phyloP scores from a whole-genome alignment of 2,888 invertebrate species.

The Lepeophtheirus nordmannii region DNA sequence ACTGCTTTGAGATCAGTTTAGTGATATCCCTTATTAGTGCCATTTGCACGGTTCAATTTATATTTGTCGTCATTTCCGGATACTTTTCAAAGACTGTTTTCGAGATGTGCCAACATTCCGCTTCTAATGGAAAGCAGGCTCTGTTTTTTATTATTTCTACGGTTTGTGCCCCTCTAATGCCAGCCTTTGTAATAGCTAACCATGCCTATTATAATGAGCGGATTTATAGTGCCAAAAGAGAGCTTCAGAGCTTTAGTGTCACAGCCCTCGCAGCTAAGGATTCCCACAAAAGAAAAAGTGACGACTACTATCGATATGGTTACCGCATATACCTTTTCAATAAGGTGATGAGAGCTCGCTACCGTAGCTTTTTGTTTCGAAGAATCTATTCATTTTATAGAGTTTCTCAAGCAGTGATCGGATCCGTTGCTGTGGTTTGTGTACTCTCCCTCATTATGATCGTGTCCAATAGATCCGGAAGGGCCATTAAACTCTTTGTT shows the following conservation, averaged over 20 bases:
- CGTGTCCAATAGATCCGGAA: background rate
- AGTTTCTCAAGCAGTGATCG: constrained; percentile 1
- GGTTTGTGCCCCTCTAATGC: background rate
- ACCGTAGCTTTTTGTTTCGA: constrained; percentile 2
- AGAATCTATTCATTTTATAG: constrained; percentile 12
- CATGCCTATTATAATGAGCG: constrained; percentile 3
- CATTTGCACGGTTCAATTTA: background rate
- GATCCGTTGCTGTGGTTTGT: constrained; percentile 8
- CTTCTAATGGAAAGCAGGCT: background rate
- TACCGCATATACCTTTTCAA: constrained; percentile 3
- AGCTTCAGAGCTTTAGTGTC: constrained; percentile 9
- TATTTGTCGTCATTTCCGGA: background rate
- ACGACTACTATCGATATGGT: background rate
- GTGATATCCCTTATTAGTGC: constrained; percentile 2
- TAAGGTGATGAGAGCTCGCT: background rate
- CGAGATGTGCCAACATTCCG: background rate
- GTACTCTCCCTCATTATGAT: constrained; percentile 2
- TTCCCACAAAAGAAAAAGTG: background rate
- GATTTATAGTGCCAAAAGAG: background rate
- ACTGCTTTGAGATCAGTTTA: background rate
- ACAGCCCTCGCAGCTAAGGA: background rate
- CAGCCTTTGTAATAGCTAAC: constrained; percentile 17
- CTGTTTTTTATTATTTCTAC: background rate
- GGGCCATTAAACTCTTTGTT: background rate
- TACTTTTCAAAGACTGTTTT: background rate